phyloP scores from a whole-genome alignment of 2,113 vertebrate species.

The Cichladusa arquata region DNA sequence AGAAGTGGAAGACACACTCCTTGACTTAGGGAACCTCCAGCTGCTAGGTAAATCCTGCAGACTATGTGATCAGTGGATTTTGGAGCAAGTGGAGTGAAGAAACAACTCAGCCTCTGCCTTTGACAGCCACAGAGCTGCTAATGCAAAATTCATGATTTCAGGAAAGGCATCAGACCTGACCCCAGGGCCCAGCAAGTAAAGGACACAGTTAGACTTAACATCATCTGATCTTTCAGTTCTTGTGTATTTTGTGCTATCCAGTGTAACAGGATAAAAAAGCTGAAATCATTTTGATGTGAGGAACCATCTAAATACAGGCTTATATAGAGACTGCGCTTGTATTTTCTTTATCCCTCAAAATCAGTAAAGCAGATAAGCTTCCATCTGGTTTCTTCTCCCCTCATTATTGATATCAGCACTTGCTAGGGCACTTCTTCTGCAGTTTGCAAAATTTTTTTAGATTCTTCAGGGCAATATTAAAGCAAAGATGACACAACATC shows the following conservation, averaged over 20 bases:
- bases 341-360: background rate
- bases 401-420: background rate
- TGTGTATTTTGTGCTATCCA: background rate
- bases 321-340: background rate
- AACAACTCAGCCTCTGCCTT: background rate
- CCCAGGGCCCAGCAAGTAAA: background rate
- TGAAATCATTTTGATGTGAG: background rate
- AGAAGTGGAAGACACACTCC: background rate
- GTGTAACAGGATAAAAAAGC: background rate
- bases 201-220: background rate
- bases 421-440: background rate
- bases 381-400: background rate
- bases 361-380: background rate
- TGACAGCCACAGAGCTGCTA: background rate
- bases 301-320: background rate
- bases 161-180: background rate
- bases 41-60: background rate
- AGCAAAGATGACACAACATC: background rate
- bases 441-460: background rate
- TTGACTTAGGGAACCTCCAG: fast-evolving
- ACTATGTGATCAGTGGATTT: background rate
- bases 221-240: background rate
- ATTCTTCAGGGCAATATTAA: background rate
- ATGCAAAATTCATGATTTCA: background rate
- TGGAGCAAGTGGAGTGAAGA: background rate